A percentile compares a stretch with the other conserved stretches of the same genome.
These are phyloP conservation scores for Nemapogon koenigi DNA, from an alignment of 2,888 invertebrate genomes.

Conservation along the genomic window DNA sequence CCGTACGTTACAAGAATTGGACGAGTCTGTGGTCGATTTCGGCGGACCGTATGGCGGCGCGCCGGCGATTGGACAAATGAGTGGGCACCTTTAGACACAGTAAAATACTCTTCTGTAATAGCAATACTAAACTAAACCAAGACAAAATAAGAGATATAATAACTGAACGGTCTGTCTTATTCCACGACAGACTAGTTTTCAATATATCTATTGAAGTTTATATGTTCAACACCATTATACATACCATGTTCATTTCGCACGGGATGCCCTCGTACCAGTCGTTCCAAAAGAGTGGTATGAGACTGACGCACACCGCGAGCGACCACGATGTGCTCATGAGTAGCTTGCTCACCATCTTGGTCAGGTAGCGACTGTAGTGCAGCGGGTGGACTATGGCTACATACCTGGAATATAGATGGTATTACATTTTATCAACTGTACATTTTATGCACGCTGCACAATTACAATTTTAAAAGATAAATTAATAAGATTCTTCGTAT, in stretches of 20 bases:
- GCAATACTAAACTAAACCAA: too few relatives aligned
- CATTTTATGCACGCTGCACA: constrained; percentile 14
- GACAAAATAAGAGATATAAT: too few relatives aligned
- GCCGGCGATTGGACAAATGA: too few relatives aligned
- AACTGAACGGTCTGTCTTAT: too few relatives aligned
- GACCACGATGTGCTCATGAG: constrained; percentile 74
- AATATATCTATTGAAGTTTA: neutral
- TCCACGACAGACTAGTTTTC: neutral
- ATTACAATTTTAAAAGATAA: constrained; percentile 18
- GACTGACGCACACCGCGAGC: constrained; percentile 69
- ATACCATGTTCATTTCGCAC: constrained; percentile 74
- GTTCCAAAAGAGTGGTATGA: constrained; percentile 80
- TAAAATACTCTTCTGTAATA: too few relatives aligned
- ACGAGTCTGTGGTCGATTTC: too few relatives aligned
- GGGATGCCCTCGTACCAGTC: constrained; percentile 67
- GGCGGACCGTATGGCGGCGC: too few relatives aligned
- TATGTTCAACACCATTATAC: constrained; percentile 8
- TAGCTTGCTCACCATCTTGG: constrained; percentile 67
- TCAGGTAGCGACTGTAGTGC: constrained; percentile 78
- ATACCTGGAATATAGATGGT: constrained; percentile 52
- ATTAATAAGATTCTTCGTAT: constrained; percentile 10
- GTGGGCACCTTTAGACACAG: too few relatives aligned
- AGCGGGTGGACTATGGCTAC: constrained; percentile 81
- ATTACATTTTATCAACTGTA: neutral
- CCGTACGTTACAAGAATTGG: too few relatives aligned